phyloP scores from a whole-genome alignment of 2,797 vertebrate species.

The Micropoecilia bifurca region DNA sequence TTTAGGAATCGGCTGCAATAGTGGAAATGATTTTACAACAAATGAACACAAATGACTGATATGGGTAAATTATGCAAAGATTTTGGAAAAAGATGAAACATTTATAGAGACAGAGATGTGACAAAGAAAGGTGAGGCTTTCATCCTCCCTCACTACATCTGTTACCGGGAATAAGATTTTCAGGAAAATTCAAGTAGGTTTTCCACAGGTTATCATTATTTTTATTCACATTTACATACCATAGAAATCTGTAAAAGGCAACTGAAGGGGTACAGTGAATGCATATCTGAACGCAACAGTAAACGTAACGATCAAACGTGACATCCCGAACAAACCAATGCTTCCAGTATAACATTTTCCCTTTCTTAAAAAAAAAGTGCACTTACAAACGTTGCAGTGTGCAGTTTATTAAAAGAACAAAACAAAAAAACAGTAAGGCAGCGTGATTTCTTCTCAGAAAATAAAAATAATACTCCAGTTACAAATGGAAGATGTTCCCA shows the following conservation, averaged over 20 bases:
- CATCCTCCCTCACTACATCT: conserved; percentile 26
- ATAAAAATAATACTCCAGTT: conserved; percentile 62
- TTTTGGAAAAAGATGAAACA: conserved; percentile 31
- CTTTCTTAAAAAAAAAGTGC: conserved; percentile 58
- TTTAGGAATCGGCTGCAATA: conserved; percentile 24
- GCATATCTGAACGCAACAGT: conserved; percentile 41
- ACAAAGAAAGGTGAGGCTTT: conserved; percentile 29
- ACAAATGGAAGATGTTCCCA: conserved; percentile 37
- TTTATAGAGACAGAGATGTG: conserved; percentile 25
- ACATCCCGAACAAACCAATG: conserved; percentile 27
- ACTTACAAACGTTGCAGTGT: conserved; percentile 54
- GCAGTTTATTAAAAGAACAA: conserved; percentile 41
- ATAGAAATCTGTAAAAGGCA: conserved; percentile 60
- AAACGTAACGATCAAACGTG: conserved; percentile 39
- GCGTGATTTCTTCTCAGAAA: conserved; percentile 36
- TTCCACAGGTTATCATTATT: conserved; percentile 50
- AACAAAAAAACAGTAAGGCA: conserved; percentile 55
- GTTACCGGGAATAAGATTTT: conserved; percentile 57
- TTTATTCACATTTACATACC: conserved; percentile 69
- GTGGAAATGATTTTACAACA: conserved; percentile 29
- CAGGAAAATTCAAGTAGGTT: conserved; percentile 75
- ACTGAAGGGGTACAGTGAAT: conserved; percentile 53
- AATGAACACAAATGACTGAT: conserved; percentile 8
- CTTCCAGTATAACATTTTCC: conserved; percentile 43
- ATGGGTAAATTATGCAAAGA: conserved; percentile 35